Base-by-base conservation (phyloP, 30 jellyfish, hydroid and myxozoan species). In the Aurelia sp. region DNA sequence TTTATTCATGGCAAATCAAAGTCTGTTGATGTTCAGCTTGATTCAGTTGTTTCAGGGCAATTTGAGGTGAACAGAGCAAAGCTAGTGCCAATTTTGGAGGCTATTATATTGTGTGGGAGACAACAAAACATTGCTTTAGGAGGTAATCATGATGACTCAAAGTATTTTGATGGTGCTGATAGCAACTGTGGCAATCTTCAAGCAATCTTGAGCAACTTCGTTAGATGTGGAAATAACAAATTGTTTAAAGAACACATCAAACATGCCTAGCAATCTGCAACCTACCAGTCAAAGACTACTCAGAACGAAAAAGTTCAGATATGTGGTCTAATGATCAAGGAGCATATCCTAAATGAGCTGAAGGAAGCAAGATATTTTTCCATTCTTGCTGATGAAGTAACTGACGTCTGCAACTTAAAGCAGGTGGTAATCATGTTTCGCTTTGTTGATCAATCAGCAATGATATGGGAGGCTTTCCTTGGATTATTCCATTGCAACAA, bases 391-490 rank as follows among this genome's bases (percentile, higher is more conserved):
- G 90, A 79, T 47, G 82, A 79, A 33, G 88, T 82, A 52, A 82
- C 76, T 8, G 90, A 79, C 48, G 40, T 35, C 69, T 11, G 69
- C 35, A 53, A 50, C 10, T 20, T 9, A 27, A 61, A 64, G 20
- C 69, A 79, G 24, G 9, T 72, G 83, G 35, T 91, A 5, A n/a
- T 87, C 38, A 86, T 76, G 13, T 6, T 76, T 62, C 86, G 91
- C 16, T 75, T 75, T 63, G 91, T 76, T 8, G 96, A 75, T 51
- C 20, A 48, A 4, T 18, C 61, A 18, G 35, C 85, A 47, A 47
- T 74, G 16, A 81, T 87, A 35, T 85, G 97, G 47, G 97, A 78
- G 83, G 97, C 77, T 27, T 86, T 79, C 61, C 59, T 91, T 33
- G 88, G 97, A 18, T 91, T 91, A 61, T 53, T 76, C 24, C 97